Conservation (phyloP, 2,113 vertebrate species). For the Scopus umbretta region DNA sequence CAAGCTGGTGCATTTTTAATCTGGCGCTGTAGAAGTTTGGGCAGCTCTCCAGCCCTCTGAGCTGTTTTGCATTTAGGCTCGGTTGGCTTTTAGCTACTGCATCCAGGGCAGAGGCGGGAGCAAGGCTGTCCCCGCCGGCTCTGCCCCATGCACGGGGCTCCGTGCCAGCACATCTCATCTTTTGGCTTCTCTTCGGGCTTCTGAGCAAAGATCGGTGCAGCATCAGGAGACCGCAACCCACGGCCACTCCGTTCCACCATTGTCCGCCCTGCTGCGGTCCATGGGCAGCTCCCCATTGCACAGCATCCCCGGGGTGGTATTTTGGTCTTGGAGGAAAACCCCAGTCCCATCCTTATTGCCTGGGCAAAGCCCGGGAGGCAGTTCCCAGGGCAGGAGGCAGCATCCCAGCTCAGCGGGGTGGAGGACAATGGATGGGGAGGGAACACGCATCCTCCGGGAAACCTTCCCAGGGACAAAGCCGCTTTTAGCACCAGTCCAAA, state of each 20-base stretch:
- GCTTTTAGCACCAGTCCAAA: background rate
- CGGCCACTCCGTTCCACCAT: background rate
- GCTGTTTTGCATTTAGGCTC: background rate
- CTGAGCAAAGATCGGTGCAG: conserved; percentile 39
- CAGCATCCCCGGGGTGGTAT: fast-evolving
- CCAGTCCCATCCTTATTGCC: fast-evolving
- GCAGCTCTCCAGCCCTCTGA: background rate
- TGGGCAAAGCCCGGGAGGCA: background rate
- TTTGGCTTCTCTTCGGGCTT: conserved; percentile 40
- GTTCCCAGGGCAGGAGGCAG: background rate
- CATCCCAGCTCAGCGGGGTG: fast-evolving
- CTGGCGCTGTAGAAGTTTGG: background rate
- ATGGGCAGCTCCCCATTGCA: background rate
- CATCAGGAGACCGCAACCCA: background rate
- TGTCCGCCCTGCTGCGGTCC: background rate
- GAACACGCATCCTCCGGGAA: background rate
- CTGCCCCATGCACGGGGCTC: fast-evolving
- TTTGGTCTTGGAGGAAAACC: background rate
- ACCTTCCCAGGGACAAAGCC: background rate
- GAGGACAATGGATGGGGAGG: background rate
- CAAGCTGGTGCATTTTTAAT: background rate
- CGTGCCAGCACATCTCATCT: background rate
- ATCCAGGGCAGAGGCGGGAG: background rate
- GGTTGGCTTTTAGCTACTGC: background rate
- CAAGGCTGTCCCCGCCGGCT: background rate